Conservation (phyloP, 23 tunicate genomes). For the Corella eumyota region DNA sequence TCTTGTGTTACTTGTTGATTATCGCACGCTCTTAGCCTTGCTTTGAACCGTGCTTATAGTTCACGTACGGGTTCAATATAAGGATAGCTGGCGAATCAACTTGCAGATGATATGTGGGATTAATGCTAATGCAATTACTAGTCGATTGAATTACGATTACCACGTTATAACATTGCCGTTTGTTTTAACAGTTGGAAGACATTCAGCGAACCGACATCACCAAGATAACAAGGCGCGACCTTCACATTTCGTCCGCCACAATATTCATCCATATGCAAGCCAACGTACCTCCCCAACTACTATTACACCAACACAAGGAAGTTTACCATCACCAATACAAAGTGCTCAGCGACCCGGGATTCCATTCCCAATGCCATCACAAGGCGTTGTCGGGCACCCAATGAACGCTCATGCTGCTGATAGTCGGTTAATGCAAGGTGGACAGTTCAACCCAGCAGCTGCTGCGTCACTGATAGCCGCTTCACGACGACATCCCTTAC, state of each 20-base stretch:
- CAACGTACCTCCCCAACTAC: constrained; percentile 18
- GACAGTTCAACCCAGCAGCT: constrained; percentile 36
- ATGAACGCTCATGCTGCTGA: constrained; percentile 25
- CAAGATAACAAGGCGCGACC: too few relatives aligned
- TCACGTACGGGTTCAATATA: too few relatives aligned
- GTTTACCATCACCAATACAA: constrained; percentile 7
- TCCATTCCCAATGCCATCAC: constrained; percentile 31
- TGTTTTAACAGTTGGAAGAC: too few relatives aligned
- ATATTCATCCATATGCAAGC: constrained; percentile 15
- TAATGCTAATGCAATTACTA: too few relatives aligned
- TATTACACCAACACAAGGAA: constrained; percentile 8
- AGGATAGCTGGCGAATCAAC: too few relatives aligned
- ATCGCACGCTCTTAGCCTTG: too few relatives aligned
- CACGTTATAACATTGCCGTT: too few relatives aligned
- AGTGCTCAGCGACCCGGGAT: constrained; percentile 16
- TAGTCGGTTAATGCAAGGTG: neutral
- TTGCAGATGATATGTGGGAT: too few relatives aligned
- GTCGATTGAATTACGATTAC: too few relatives aligned
- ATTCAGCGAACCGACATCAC: too few relatives aligned
- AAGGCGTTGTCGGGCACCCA: constrained; percentile 9
- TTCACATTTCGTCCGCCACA: constrained; percentile 27
- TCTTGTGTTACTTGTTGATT: too few relatives aligned
- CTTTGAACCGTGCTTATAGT: too few relatives aligned
- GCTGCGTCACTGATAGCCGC: constrained; percentile 46
- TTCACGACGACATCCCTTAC: constrained; percentile 33